Percentiles rank a stretch among this genome's conserved stretches.
Evolutionary conservation across 2,113 vertebrate species (phyloP).

Genomic region (Psilopogon haemacephalus): DNA sequence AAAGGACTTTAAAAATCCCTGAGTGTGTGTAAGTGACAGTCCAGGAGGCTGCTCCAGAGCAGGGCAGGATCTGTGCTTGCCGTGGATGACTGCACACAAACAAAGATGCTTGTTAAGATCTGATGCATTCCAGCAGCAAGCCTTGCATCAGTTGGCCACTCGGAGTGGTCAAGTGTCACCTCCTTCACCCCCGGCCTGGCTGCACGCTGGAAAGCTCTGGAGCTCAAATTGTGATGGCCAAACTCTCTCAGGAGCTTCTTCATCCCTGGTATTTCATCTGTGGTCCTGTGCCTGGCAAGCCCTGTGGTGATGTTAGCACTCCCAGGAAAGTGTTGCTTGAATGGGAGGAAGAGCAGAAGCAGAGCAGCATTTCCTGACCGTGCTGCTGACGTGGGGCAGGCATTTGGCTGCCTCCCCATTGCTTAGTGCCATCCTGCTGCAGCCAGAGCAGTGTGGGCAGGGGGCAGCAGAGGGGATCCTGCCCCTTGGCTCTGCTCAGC

Average conservation of each 20-base stretch:
- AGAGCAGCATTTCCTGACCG: background rate
- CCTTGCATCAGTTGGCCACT: background rate
- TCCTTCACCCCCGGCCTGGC: background rate
- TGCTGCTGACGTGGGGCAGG: background rate
- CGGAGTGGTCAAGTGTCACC: background rate
- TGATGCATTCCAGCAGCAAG: background rate
- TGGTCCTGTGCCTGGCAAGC: background rate
- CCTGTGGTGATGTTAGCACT: background rate
- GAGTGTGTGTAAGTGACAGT: background rate
- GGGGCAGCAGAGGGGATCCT: too few species aligned
- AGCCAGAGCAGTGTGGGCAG: too few species aligned
- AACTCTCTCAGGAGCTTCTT: background rate
- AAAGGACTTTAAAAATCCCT: background rate
- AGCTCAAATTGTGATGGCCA: background rate
- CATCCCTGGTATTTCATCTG: background rate
- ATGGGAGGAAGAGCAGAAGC: background rate
- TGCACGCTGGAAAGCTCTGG: background rate
- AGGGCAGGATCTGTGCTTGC: background rate
- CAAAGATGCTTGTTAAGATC: background rate
- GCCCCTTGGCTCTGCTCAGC: too few species aligned
- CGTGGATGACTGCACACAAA: background rate
- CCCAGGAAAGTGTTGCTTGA: background rate
- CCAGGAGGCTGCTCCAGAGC: background rate
- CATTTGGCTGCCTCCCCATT: background rate
- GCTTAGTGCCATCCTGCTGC: background rate